Base-by-base conservation (phyloP, 2,888 invertebrate genomes). In the Cerastis leucographa region DNA sequence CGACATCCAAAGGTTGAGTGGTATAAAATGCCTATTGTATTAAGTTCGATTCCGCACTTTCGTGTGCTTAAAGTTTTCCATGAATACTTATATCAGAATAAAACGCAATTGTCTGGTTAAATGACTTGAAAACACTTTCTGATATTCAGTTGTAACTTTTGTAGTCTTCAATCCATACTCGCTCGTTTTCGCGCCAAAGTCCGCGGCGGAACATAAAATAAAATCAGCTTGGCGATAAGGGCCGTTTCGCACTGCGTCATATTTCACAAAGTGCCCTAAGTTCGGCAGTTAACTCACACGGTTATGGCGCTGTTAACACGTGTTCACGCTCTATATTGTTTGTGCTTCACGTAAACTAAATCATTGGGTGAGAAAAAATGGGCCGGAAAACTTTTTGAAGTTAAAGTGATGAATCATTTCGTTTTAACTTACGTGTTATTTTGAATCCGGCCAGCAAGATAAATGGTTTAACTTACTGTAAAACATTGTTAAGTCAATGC, bases 221-320 rank as follows among this genome's bases (percentile, higher is more conserved):
- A 93, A 92, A 93, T 92, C 91, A 92, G 89, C 89, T 86, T 89
- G 89, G 88, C 92, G 93, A 94, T 95, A 96, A 95, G 93, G 93
- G 93, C 89, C 90, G 94, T 92, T 93, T 88, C 92, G 93, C 92
- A 92, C 92, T 90, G 95, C 95, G 95, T 94, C 95, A 96, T 96
- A 96, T 96, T 96, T 96, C 91, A 96, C 93, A 93, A 95, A 96
- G 93, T 93, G 95, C 95, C 95, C 92, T 93, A 96, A 96, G 95
- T 96, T 96, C 89, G 93, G 96, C 96, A 95, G 96, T 96, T 96
- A 96, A 93, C 94, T 92, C 90, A 90, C 92, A 91, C 92, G 93
- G 95, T 96, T 96, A 96, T 96, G 93, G 95, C 93, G 91, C 91
- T 95, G 96, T 96, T 96, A 96, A 96, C 96, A 96, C 96, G 95